These are phyloP conservation scores for Oryctes rhinoceros DNA, from an alignment of 1,140 invertebrate genomes.

Conservation along the genomic window DNA sequence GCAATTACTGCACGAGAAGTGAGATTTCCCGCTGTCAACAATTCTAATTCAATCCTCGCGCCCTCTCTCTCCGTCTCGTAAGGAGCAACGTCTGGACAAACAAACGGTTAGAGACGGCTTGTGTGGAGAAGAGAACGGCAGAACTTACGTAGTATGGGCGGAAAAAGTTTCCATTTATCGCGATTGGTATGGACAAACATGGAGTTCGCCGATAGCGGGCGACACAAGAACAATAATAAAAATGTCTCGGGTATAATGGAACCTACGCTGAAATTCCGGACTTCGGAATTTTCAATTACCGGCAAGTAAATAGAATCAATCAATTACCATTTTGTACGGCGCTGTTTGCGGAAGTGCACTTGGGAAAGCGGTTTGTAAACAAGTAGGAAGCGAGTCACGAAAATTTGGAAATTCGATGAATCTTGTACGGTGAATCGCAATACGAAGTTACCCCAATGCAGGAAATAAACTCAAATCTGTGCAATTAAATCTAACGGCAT, in stretches of 20 bases:
- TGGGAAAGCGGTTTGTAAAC: slow-evolving; percentile 14
- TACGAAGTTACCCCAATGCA: neutral
- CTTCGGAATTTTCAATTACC: slow-evolving; percentile 34
- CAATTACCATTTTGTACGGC: slow-evolving; percentile 26
- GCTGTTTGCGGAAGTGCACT: slow-evolving; percentile 29
- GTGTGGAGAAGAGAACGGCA: neutral
- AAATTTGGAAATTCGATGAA: slow-evolving; percentile 22
- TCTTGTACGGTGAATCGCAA: neutral
- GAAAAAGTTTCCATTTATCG: slow-evolving; percentile 11
- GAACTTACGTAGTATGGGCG: neutral
- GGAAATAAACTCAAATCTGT: neutral
- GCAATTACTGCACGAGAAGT: slow-evolving; percentile 46
- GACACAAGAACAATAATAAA: neutral
- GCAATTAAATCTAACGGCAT: too few species aligned
- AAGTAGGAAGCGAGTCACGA: slow-evolving; percentile 17
- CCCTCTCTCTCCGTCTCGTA: neutral
- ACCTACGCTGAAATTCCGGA: neutral
- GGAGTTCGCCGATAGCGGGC: neutral
- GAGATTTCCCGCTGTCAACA: slow-evolving; percentile 46
- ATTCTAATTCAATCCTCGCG: slow-evolving; percentile 46
- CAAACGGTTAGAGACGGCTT: slow-evolving; percentile 6
- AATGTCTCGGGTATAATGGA: neutral
- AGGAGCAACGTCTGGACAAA: neutral
- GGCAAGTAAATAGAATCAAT: slow-evolving; percentile 39
- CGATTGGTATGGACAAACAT: slow-evolving; percentile 1